A percentile compares a stretch with the other conserved stretches of the same genome.
Evolutionary conservation across 2,113 vertebrate species (phyloP).

Genomic region (Istiophorus platypterus): DNA sequence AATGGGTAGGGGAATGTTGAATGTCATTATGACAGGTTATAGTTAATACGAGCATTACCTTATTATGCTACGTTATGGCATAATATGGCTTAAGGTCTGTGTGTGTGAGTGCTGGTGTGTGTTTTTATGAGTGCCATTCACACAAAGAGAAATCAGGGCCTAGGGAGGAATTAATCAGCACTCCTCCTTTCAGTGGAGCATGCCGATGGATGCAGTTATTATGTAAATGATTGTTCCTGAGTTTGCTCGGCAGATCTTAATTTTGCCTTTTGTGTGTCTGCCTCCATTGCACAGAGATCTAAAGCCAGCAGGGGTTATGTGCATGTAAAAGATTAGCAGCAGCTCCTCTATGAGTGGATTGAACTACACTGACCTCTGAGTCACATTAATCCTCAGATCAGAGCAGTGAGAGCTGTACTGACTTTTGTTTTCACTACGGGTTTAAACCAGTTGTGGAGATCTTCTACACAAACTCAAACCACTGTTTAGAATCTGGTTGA

Average conservation of each 20-base stretch:
- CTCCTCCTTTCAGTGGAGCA: constrained; percentile 28
- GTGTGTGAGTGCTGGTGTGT: background rate
- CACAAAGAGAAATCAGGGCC: constrained; percentile 63
- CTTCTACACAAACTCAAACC: constrained; percentile 29
- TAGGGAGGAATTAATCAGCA: constrained; percentile 57
- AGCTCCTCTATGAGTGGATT: constrained; percentile 55
- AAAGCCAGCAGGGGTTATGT: constrained; percentile 54
- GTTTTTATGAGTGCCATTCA: constrained; percentile 21
- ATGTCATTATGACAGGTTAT: constrained; percentile 47
- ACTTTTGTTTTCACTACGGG: constrained; percentile 29
- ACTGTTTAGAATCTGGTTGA: constrained; percentile 7
- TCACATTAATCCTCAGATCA: constrained; percentile 55
- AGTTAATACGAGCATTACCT: background rate
- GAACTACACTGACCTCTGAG: constrained; percentile 70
- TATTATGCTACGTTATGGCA: constrained; percentile 1
- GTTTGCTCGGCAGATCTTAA: constrained; percentile 56
- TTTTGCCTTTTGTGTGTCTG: constrained; percentile 49
- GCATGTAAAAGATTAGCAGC: constrained; percentile 65
- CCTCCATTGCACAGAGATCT: constrained; percentile 52
- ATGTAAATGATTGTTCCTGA: constrained; percentile 64
- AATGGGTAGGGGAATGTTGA: constrained; percentile 41
- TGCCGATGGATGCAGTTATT: constrained; percentile 67
- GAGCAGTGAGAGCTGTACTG: background rate
- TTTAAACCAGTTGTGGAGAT: constrained; percentile 25
- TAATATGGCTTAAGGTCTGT: constrained; percentile 30